Percentiles rank a stretch among this genome's conserved stretches.
phyloP scores from a whole-genome alignment of 2,113 vertebrate genomes.

The Amazona vittata region DNA sequence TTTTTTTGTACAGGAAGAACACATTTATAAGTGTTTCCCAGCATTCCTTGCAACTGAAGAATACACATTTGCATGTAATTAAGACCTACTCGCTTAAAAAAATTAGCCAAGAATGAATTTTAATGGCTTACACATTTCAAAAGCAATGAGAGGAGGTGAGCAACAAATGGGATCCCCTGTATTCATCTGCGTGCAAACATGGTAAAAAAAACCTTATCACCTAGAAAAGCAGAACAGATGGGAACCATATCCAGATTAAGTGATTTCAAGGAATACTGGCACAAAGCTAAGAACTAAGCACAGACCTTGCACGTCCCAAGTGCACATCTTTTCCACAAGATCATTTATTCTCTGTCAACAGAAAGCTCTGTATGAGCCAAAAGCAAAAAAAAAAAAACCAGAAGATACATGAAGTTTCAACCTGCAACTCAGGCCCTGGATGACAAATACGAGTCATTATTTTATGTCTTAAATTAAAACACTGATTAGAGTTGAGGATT shows the following conservation, averaged over 20 bases:
- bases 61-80: background rate
- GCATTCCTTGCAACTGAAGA: background rate
- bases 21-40: background rate
- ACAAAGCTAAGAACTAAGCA: background rate
- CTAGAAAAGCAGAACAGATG: background rate
- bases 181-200: background rate
- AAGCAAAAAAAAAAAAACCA: background rate
- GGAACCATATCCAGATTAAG: background rate
- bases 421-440: background rate
- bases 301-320: background rate
- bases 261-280: background rate
- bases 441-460: background rate
- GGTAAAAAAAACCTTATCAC: background rate
- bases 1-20: background rate
- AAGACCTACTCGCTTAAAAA: constrained; percentile 4
- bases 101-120: background rate
- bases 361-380: background rate
- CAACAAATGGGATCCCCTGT: background rate
- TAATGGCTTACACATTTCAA: background rate
- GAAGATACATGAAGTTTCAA: background rate
- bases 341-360: background rate
- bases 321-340: background rate
- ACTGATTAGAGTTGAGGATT: background rate
- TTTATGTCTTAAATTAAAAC: background rate
- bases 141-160: background rate